Percentiles rank a stretch among this genome's conserved stretches.
These are phyloP conservation scores for Cotesia vestalis DNA, from an alignment of 1,140 invertebrate genomes.

Conservation along the genomic window DNA sequence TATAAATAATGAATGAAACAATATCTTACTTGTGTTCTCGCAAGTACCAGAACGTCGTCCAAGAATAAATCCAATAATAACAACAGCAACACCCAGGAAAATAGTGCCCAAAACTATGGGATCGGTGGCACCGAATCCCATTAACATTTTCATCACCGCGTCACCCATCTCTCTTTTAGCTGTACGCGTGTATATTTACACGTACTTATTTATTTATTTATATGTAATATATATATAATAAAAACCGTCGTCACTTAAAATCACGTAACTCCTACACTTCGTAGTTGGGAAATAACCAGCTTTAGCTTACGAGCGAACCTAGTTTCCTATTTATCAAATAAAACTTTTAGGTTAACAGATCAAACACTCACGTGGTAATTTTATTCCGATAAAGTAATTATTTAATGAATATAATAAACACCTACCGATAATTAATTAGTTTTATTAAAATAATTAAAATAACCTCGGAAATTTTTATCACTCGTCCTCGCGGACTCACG, in stretches of 20 bases:
- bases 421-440: no score
- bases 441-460: no score
- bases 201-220: background rate
- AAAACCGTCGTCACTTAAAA: no score
- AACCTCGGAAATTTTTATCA: background rate
- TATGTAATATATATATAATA: no score
- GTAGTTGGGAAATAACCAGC: no score
- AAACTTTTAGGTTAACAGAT: no score
- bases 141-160: slow-evolving; percentile 13
- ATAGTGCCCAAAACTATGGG: slow-evolving; percentile 2
- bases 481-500: background rate
- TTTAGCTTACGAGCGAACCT: no score
- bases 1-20: slow-evolving; percentile 8
- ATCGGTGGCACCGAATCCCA: background rate
- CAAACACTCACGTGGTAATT: no score
- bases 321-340: no score
- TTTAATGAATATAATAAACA: no score
- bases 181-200: background rate
- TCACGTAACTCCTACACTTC: no score
- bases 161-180: background rate
- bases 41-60: slow-evolving; percentile 8
- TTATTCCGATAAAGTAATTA: no score
- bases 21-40: slow-evolving; percentile 14
- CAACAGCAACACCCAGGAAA: background rate
- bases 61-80: slow-evolving; percentile 1